Base-by-base conservation (phyloP, 2,888 invertebrate species). In the Eupithecia dodoneata region DNA sequence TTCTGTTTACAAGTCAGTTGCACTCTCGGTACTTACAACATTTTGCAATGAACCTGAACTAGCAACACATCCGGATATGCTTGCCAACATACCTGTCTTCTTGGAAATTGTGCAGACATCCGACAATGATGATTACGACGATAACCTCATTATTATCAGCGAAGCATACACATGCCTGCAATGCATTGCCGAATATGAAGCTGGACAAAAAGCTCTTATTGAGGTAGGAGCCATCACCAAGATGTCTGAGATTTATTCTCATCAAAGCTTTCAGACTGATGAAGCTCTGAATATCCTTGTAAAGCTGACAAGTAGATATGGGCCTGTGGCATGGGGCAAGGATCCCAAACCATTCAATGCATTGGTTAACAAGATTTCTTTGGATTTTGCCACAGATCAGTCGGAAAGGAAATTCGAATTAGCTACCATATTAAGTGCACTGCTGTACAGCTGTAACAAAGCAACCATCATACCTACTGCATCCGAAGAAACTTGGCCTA, bases 391-490 rank as follows among this genome's bases (percentile, higher is more conserved):
- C 86, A 97, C 97, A 0, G 98, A 98, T 91, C 97, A 98, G 82
- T 97, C 97, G 1, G 98, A 98, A 84, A 96, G 97, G 79, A 99
- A 99, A 91, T 99, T 99, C 93, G 98, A 98, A 89, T 90, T 99
- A 73, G 98, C 98, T 85, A 96, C 96, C n/a, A 97, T 97, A 81
- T 92, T 98, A 66, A 96, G 97, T 85, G 96, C 97, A 3, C 93
- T 98, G 45, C 88, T 98, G 49, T 96, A 96, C 82, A 97, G 97
- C 81, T 97, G 98, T 84, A 96, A 97, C 52, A 96, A 96, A 85
- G 96, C 96, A 76, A 94, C 96, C 4, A 96, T 97, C 65, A 88
- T 96, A 6, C 96, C 96, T 45, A 96, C 96, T 10, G 95, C 97
- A 4, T 91, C 96, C 66, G 97, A 97, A 70, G 98, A 98, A 92